Evolutionary conservation across 37 sponge, comb jelly and placozoan species (phyloP).

Genomic region (Halichondria panicea): DNA sequence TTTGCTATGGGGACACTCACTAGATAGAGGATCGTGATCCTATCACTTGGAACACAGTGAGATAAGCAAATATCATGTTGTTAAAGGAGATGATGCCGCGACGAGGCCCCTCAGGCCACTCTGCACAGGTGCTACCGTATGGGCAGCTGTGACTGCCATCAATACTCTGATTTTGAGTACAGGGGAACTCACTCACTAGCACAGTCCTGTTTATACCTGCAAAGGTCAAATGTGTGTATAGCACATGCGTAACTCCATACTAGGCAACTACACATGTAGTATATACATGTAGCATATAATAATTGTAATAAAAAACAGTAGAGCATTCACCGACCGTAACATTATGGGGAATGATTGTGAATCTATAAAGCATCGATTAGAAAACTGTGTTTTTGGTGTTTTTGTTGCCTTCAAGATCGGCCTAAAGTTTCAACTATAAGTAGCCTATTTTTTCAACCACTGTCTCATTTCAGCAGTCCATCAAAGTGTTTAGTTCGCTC

Average conservation of each 20-base stretch:
- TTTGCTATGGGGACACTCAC: no score
- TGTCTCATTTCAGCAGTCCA: no score
- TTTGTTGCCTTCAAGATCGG: no score
- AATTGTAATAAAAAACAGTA: not conserved
- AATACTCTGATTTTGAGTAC: not conserved
- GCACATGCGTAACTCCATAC: not conserved
- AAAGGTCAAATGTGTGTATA: not conserved
- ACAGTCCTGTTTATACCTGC: not conserved
- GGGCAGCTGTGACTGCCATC: constrained; percentile 8
- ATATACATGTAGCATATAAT: not conserved
- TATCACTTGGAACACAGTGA: constrained; percentile 78
- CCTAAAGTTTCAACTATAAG: no score
- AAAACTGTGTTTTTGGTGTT: no score
- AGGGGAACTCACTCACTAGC: constrained; percentile 31
- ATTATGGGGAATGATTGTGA: not conserved
- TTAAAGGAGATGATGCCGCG: constrained; percentile 68
- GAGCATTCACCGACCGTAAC: not conserved
- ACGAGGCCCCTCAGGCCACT: constrained; percentile 64
- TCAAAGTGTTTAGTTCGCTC: no score
- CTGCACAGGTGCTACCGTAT: constrained; percentile 30
- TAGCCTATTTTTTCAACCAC: no score
- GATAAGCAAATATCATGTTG: constrained; percentile 38
- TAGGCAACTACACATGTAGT: not conserved
- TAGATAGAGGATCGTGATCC: constrained; percentile 72
- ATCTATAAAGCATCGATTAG: not conserved